These are phyloP conservation scores for Latrodectus elegans DNA, from an alignment of 2,888 invertebrate genomes.

Conservation along the genomic window DNA sequence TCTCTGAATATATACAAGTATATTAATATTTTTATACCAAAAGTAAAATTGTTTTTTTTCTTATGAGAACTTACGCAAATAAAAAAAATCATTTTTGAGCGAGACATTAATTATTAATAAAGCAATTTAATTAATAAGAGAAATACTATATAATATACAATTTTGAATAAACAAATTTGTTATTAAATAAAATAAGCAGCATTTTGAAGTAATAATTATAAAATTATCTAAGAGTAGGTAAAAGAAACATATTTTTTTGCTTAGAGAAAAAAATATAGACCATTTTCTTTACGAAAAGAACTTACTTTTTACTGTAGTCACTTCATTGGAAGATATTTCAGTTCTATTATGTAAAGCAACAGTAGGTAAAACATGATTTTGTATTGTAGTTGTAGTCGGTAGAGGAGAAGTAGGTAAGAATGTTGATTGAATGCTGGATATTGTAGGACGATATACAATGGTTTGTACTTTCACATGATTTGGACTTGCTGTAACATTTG, in stretches of 20 bases:
- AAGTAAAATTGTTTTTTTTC: too few species aligned
- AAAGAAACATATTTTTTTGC: too few species aligned
- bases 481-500: conserved; percentile 40
- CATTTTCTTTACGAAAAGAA: not conserved
- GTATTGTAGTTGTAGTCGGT: conserved; percentile 9
- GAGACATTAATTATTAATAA: too few species aligned
- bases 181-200: not conserved
- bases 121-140: too few species aligned
- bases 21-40: too few species aligned
- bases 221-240: too few species aligned
- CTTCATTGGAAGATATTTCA: conserved; percentile 7
- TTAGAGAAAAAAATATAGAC: not conserved
- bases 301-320: conserved; percentile 28
- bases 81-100: too few species aligned
- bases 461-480: conserved; percentile 33
- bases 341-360: not conserved
- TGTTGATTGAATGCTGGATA: conserved; percentile 8
- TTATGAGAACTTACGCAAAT: too few species aligned
- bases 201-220: too few species aligned
- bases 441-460: conserved; percentile 4
- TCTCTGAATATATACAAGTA: too few species aligned
- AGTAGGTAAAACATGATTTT: conserved; percentile 14
- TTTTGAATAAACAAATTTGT: not conserved
- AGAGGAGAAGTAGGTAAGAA: conserved; percentile 13
- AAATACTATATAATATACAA: too few species aligned